phyloP scores from a whole-genome alignment of 2,797 vertebrate species.

The Sphaeramia orbicularis region DNA sequence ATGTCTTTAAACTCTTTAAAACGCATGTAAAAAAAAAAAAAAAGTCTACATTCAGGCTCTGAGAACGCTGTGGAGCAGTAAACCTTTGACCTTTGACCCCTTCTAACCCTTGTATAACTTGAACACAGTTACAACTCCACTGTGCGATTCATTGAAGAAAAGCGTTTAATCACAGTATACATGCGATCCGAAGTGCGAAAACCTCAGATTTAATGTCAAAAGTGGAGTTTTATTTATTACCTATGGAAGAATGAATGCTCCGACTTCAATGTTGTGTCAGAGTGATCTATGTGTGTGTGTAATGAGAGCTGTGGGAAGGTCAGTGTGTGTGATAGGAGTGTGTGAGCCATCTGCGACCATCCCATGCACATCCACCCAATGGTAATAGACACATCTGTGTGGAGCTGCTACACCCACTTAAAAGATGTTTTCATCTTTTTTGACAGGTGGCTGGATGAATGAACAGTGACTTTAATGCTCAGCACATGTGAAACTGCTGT shows the following conservation, averaged over 20 bases:
- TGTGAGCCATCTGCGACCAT: slow-evolving; percentile 57
- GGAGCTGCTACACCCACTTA: slow-evolving; percentile 52
- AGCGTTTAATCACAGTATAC: slow-evolving; percentile 11
- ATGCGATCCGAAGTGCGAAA: slow-evolving; percentile 22
- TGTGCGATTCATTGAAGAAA: slow-evolving; percentile 7
- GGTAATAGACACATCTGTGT: slow-evolving; percentile 58
- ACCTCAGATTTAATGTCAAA: slow-evolving; percentile 39
- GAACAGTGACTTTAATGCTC: slow-evolving; percentile 43
- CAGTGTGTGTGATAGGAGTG: slow-evolving; percentile 42
- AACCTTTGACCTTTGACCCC: slow-evolving; percentile 6
- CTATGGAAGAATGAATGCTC: slow-evolving; percentile 54
- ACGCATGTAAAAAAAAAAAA: too few species aligned
- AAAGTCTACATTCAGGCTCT: not conserved
- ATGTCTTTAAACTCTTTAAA: too few species aligned
- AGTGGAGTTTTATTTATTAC: slow-evolving; percentile 46
- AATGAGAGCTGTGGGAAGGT: slow-evolving; percentile 68
- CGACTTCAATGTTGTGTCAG: slow-evolving; percentile 68
- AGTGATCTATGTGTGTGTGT: slow-evolving; percentile 65
- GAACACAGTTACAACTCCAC: not conserved
- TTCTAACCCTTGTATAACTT: not conserved
- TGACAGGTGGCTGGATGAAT: slow-evolving; percentile 57
- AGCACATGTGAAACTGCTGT: slow-evolving; percentile 52
- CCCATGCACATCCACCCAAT: slow-evolving; percentile 46
- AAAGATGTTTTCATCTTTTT: slow-evolving; percentile 60
- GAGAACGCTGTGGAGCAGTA: not conserved